A percentile compares a stretch with the other conserved stretches of the same genome.
Evolutionary conservation across 2,888 invertebrate species (phyloP).

Genomic region (Idaea biselata): DNA sequence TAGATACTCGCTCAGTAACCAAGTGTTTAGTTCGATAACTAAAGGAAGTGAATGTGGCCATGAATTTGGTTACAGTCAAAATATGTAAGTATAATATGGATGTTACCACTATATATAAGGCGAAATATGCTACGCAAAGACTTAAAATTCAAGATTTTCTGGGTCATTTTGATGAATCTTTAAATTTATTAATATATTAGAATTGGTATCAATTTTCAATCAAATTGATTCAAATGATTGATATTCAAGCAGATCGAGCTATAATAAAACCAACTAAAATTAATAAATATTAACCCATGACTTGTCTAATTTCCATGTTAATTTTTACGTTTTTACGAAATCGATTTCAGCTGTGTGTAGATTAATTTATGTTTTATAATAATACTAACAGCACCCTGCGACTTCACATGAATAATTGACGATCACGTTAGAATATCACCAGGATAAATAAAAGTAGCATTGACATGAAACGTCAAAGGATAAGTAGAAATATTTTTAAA

Average conservation of each 20-base stretch:
- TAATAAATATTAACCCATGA: slow-evolving; percentile 9
- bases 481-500: too few relatives aligned
- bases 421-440: too few relatives aligned
- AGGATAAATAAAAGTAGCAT: too few relatives aligned
- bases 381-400: too few relatives aligned
- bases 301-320: neutral
- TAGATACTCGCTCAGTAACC: neutral
- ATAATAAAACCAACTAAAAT: slow-evolving; percentile 17
- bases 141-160: neutral
- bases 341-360: neutral
- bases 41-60: slow-evolving; percentile 54
- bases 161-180: neutral
- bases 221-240: slow-evolving; percentile 10
- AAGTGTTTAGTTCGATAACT: slow-evolving; percentile 14
- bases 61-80: slow-evolving; percentile 28
- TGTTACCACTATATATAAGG: neutral
- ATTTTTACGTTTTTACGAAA: neutral
- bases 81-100: neutral
- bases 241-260: slow-evolving; percentile 12
- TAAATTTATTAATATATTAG: neutral
- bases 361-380: too few relatives aligned
- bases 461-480: too few relatives aligned
- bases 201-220: neutral
- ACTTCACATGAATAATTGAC: too few relatives aligned
- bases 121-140: neutral